Conservation (phyloP, 2,888 invertebrate species). For the Nephrotoma guestfalica region DNA sequence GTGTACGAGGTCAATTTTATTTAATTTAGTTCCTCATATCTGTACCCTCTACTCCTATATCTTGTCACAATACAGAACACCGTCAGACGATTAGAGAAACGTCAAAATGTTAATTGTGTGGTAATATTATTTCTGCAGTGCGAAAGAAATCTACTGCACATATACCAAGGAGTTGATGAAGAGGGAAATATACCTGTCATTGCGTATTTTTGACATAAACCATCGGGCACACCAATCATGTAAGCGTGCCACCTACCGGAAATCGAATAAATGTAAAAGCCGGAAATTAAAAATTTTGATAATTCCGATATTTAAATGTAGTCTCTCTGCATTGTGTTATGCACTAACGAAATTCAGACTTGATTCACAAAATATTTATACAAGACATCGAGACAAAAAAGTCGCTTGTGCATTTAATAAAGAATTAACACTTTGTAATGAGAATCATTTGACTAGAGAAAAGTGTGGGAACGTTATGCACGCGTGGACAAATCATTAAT, state of each 20-base stretch:
- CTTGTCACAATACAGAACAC: background rate
- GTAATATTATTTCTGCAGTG: background rate
- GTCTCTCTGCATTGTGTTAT: too few relatives aligned
- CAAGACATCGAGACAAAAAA: too few relatives aligned
- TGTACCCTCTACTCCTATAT: background rate
- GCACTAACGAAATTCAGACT: too few relatives aligned
- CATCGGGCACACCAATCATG: background rate
- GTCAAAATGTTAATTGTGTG: background rate
- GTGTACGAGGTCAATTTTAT: background rate
- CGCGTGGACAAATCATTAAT: too few relatives aligned
- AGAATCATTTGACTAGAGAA: too few relatives aligned
- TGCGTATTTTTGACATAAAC: background rate
- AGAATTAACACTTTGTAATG: too few relatives aligned
- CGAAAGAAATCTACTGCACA: background rate
- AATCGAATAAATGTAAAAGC: background rate
- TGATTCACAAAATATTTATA: too few relatives aligned
- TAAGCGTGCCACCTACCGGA: background rate
- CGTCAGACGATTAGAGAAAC: background rate
- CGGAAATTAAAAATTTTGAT: background rate
- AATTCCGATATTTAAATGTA: too few relatives aligned
- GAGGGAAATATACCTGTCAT: background rate
- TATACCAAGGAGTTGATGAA: background rate
- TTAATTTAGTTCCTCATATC: background rate
- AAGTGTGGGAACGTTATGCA: too few relatives aligned
- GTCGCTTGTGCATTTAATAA: too few relatives aligned